Evolutionary conservation across 2,113 vertebrate species (phyloP).

Genomic region (Hydropotes inermis): DNA sequence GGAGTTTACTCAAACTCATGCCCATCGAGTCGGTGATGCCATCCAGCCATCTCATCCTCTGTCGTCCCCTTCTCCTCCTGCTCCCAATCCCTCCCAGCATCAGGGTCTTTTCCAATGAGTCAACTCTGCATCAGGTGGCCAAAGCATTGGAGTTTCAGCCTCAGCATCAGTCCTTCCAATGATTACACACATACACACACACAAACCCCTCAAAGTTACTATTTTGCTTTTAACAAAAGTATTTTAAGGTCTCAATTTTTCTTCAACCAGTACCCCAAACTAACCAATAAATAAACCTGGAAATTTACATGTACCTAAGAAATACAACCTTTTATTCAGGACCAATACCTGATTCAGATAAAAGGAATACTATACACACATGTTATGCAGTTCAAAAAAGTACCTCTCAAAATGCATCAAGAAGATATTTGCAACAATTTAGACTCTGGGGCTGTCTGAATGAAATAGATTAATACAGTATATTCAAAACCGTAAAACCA

Average conservation of each 20-base stretch:
- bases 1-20: no score
- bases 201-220: not conserved
- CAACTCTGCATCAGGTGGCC: no score
- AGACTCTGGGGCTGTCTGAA: not conserved
- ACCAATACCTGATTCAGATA: constrained; percentile 15
- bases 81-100: no score
- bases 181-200: not conserved
- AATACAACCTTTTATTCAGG: constrained; percentile 45
- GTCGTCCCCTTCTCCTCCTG: no score
- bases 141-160: no score
- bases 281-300: constrained; percentile 28
- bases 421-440: constrained; percentile 30
- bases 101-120: no score
- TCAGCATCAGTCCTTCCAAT: no score
- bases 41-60: no score
- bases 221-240: constrained; percentile 28
- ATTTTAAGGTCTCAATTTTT: constrained; percentile 42
- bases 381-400: not conserved
- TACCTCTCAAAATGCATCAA: constrained; percentile 8
- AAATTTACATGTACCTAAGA: constrained; percentile 27
- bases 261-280: constrained; percentile 17
- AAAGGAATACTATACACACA: not conserved
- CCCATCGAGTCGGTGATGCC: no score
- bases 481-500: not conserved
- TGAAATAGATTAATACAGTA: constrained; percentile 20